These are phyloP conservation scores for Pogonomyrmex barbatus DNA, from an alignment of 1,140 invertebrate species.

Conservation along the genomic window DNA sequence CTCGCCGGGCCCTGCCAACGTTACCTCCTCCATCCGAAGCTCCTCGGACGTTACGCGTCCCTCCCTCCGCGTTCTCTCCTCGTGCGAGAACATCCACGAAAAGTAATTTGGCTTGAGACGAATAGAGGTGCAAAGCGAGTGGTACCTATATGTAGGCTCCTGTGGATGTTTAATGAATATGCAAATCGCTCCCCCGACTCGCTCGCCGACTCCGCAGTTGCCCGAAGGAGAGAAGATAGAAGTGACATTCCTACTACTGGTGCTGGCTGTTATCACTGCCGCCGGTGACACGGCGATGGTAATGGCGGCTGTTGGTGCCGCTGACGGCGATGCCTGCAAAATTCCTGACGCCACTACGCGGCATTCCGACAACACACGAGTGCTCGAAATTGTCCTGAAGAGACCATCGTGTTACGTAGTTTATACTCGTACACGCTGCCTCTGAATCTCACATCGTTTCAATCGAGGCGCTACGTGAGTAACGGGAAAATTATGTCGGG, in stretches of 20 bases:
- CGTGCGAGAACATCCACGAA: background rate
- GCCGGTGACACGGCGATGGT: constrained; percentile 53
- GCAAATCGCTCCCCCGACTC: constrained; percentile 78
- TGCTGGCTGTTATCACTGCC: constrained; percentile 46
- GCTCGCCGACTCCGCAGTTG: constrained; percentile 72
- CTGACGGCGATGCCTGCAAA: constrained; percentile 74
- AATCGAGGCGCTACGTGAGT: background rate
- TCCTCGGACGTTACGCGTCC: constrained; percentile 23
- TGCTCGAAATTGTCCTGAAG: constrained; percentile 58
- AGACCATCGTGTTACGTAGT: constrained; percentile 44
- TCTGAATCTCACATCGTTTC: constrained; percentile 33
- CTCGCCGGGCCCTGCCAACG: background rate
- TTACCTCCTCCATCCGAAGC: background rate
- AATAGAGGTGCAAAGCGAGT: constrained; percentile 34
- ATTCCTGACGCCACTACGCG: constrained; percentile 75
- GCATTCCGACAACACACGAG: constrained; percentile 39
- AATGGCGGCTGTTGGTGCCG: constrained; percentile 62
- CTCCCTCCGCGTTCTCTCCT: constrained; percentile 44
- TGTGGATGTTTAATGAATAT: constrained; percentile 84
- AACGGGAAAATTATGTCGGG: background rate
- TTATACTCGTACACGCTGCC: constrained; percentile 13
- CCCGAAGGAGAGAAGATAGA: constrained; percentile 64
- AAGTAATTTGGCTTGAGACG: constrained; percentile 25
- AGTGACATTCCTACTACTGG: constrained; percentile 36
- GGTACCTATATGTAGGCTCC: constrained; percentile 49